phyloP scores from a whole-genome alignment of 35 echinoderm and acorn worm species.

The Ptychodera flava region DNA sequence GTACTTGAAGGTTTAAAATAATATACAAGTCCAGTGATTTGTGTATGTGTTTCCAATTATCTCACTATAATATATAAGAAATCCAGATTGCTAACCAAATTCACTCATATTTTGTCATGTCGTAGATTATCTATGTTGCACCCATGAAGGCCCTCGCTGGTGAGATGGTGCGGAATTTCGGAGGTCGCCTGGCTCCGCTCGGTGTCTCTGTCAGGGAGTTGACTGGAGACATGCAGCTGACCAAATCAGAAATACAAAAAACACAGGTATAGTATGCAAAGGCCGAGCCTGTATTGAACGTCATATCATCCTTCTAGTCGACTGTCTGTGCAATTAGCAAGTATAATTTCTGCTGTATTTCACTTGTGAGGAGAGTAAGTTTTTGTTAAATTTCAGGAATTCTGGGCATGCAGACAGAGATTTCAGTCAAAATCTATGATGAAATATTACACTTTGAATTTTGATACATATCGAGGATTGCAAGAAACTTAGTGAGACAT shows the following conservation, averaged over 20 bases:
- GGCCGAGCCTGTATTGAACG: background rate
- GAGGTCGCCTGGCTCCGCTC: constrained; percentile 60
- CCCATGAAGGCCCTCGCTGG: constrained; percentile 96
- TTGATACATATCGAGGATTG: too few relatives aligned
- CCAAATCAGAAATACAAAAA: constrained; percentile 89
- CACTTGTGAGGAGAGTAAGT: background rate
- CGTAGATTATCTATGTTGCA: constrained; percentile 89
- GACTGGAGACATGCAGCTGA: constrained; percentile 97
- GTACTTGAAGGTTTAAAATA: too few relatives aligned
- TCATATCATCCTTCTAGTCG: background rate
- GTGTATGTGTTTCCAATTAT: too few relatives aligned
- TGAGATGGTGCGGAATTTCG: constrained; percentile 98
- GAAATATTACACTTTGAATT: too few relatives aligned
- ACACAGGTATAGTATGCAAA: constrained; percentile 54
- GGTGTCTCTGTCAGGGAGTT: constrained; percentile 89
- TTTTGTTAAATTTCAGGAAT: background rate
- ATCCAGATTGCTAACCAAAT: too few relatives aligned
- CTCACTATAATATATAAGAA: too few relatives aligned
- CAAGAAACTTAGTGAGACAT: too few relatives aligned
- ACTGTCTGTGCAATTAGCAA: background rate
- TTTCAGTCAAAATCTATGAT: too few relatives aligned
- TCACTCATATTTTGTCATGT: too few relatives aligned
- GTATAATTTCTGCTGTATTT: background rate
- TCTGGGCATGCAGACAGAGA: too few relatives aligned
- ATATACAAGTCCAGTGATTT: too few relatives aligned